Percentiles rank a stretch among this genome's conserved stretches.
Evolutionary conservation across 35 echinoderm and acorn worm genomes (phyloP).

Genomic region (Hemicentrotus pulcherrimus): DNA sequence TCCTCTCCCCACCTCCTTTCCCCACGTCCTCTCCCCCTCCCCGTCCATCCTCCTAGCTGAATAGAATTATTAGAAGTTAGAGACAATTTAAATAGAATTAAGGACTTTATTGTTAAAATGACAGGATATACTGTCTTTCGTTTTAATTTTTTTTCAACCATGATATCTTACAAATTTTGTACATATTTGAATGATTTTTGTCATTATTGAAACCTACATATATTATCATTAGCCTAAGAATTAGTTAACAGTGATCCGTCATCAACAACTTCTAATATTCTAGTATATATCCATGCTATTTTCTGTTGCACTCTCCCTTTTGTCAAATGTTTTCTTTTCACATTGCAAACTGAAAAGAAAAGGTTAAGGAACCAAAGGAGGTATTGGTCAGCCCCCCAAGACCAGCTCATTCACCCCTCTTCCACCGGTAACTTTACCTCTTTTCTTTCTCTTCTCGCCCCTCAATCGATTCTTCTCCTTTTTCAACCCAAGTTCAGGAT

Average conservation of each 20-base stretch:
- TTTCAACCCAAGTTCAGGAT: not conserved
- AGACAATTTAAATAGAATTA: too few species aligned
- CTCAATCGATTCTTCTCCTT: not conserved
- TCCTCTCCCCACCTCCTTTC: not conserved
- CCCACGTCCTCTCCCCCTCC: not conserved
- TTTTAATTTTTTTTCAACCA: not conserved
- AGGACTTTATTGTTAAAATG: too few species aligned
- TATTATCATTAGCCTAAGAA: not conserved
- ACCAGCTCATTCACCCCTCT: not conserved
- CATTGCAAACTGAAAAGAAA: not conserved
- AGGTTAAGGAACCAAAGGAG: not conserved
- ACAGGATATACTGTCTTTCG: too few species aligned
- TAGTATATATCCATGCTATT: not conserved
- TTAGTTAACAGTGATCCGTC: too few species aligned
- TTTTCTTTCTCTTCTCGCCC: not conserved
- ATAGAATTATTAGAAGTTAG: too few species aligned
- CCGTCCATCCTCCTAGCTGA: not conserved
- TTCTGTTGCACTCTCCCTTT: not conserved
- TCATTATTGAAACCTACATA: not conserved
- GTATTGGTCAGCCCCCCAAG: slow-evolving; percentile 13
- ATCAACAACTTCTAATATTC: not conserved
- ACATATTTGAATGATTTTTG: not conserved
- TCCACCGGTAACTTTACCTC: slow-evolving; percentile 11
- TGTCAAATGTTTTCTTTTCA: not conserved
- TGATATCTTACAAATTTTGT: not conserved